Conservation (phyloP, 2,888 invertebrate genomes). For the Folsomia manolachei region DNA sequence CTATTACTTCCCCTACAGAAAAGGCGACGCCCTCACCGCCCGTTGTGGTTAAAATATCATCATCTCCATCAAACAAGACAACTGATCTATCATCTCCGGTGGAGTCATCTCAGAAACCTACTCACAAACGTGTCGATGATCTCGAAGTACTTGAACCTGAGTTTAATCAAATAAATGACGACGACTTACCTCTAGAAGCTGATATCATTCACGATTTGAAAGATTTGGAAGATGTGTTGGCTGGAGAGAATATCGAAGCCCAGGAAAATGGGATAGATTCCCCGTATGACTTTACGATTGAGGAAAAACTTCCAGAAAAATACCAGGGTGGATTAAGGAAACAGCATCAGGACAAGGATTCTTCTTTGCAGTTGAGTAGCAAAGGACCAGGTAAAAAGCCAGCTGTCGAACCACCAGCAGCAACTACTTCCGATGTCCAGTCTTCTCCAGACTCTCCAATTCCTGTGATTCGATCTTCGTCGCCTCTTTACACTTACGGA, state of each 20-base stretch:
- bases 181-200: slow-evolving; percentile 47
- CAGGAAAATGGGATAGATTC: slow-evolving; percentile 36
- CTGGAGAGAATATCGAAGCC: slow-evolving; percentile 24
- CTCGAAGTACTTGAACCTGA: slow-evolving; percentile 45
- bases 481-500: slow-evolving; percentile 74
- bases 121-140: slow-evolving; percentile 32
- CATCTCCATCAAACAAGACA: neutral
- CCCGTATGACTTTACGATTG: slow-evolving; percentile 2
- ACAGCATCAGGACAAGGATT: slow-evolving; percentile 9
- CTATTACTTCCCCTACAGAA: neutral
- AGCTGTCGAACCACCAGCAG: neutral
- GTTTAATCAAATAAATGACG: slow-evolving; percentile 38
- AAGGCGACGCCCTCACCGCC: neutral
- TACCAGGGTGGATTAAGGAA: neutral
- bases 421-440: neutral
- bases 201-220: slow-evolving; percentile 51
- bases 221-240: slow-evolving; percentile 48
- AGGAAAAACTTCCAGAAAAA: neutral
- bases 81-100: no score
- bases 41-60: neutral
- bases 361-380: neutral
- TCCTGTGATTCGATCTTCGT: slow-evolving; percentile 56
- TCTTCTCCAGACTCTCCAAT: slow-evolving; percentile 37
- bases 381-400: no score
- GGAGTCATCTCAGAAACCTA: neutral